phyloP scores from a whole-genome alignment of 2,113 vertebrate species.

The Ardeotis arabs region DNA sequence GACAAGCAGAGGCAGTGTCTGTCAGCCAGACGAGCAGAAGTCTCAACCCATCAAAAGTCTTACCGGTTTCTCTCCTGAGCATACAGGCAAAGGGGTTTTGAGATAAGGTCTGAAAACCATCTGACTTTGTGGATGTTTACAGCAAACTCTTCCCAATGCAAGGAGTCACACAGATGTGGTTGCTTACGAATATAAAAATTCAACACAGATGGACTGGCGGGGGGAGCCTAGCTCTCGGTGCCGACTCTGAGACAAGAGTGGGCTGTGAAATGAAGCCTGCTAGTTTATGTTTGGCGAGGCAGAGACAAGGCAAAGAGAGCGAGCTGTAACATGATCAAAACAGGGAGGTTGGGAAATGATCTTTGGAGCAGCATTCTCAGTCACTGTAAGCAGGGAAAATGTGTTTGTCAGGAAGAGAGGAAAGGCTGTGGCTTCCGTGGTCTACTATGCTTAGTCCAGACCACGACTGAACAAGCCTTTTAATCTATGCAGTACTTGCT shows the following conservation, averaged over 20 bases:
- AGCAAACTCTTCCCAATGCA: accelerated
- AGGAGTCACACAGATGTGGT: not conserved
- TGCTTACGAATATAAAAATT: not conserved
- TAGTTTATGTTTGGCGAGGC: not conserved
- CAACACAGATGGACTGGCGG: not conserved
- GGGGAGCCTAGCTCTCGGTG: accelerated
- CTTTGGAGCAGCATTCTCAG: not conserved
- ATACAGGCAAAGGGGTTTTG: not conserved
- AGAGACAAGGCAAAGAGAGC: not conserved
- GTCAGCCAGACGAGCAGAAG: not conserved
- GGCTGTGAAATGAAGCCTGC: not conserved
- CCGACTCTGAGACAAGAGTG: not conserved
- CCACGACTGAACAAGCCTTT: not conserved
- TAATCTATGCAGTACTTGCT: not conserved
- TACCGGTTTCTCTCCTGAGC: not conserved
- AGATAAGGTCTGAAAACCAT: not conserved
- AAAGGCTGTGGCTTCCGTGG: not conserved
- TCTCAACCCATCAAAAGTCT: not conserved
- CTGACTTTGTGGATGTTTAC: not conserved
- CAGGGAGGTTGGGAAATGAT: not conserved
- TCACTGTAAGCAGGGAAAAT: not conserved
- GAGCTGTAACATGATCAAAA: not conserved
- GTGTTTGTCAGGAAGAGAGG: not conserved
- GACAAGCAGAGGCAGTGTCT: not conserved
- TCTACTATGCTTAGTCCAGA: not conserved